Conservation (phyloP, 2,797 vertebrate species). For the Ateles fusciceps region DNA sequence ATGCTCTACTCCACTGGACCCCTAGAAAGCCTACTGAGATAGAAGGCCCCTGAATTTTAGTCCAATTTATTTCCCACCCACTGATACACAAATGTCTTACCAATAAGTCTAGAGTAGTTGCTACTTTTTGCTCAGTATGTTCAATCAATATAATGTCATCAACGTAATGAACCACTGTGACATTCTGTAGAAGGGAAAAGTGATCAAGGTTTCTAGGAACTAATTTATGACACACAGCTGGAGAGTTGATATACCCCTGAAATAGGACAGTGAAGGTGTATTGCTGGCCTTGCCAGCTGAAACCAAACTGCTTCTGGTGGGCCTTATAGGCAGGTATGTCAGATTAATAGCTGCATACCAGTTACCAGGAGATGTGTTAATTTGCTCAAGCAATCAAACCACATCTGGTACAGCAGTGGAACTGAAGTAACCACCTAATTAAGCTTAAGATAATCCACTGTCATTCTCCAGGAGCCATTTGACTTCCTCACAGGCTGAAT, state of each 20-base stretch:
- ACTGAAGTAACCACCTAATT: background rate
- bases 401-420: background rate
- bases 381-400: background rate
- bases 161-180: background rate
- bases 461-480: background rate
- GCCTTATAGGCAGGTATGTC: background rate
- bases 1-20: background rate
- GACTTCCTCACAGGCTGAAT: background rate
- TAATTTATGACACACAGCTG: background rate
- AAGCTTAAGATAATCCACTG: background rate
- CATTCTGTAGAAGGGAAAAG: background rate
- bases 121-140: background rate
- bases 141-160: background rate
- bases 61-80: background rate
- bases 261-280: background rate
- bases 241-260: background rate
- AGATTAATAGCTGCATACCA: background rate
- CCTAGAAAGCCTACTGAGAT: background rate
- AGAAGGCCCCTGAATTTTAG: background rate
- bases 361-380: background rate
- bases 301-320: background rate
- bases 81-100: background rate
- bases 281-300: background rate
- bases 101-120: background rate
- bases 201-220: background rate